Base-by-base conservation (phyloP, 2,888 invertebrate genomes). In the Drosophila falleni region DNA sequence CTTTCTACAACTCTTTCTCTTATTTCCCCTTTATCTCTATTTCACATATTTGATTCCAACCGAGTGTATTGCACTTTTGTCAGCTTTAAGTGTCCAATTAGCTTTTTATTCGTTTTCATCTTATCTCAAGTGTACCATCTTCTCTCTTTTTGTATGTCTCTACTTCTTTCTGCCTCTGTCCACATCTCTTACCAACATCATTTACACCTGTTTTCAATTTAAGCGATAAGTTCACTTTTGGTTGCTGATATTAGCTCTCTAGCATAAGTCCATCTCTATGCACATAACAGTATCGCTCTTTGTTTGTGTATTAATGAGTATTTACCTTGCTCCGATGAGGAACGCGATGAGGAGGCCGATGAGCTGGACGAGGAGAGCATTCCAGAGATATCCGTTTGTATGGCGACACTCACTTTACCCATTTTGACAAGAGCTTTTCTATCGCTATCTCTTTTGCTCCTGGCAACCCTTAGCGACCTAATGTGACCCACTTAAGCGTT, bases 351-450 rank as follows among this genome's bases (percentile, higher is more conserved):
- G 50, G 80, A 80, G 60, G 81, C 67, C 63, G 90, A 89, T 31
- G 89, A 84, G 71, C 82, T 87, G 66, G 84, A 76, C 13, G 50
- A 50, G 37, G 89, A 90, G 42, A 91, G 85, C 86, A 91, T 89
- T 72, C 91, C 92, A 37, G 82, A 89, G 65, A 92, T 81, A 78
- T 92, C 92, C 64, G 93, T 93, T 84, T 93, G 93, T 15, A 92
- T 91, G 66, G 91, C 93, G 67, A 92, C 90, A 81, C 89, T 84
- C 60, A 87, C 68, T 87, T 90, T 91, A 73, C 82, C 81, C 81
- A 84, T 89, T 29, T 65, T 56, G 33, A 9, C 44, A 15, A 19
- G 23, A 47, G 47, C 47, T 58, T 54, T 15, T 3, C 29, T 31
- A n/a, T 51, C 19, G 56, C 41, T 31, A 67, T 68, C 39, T 37